Evolutionary conservation across 1,140 invertebrate genomes (phyloP), one percentile per base, ranked within the genome.

Genomic region (Drosophila simulans): DNA sequence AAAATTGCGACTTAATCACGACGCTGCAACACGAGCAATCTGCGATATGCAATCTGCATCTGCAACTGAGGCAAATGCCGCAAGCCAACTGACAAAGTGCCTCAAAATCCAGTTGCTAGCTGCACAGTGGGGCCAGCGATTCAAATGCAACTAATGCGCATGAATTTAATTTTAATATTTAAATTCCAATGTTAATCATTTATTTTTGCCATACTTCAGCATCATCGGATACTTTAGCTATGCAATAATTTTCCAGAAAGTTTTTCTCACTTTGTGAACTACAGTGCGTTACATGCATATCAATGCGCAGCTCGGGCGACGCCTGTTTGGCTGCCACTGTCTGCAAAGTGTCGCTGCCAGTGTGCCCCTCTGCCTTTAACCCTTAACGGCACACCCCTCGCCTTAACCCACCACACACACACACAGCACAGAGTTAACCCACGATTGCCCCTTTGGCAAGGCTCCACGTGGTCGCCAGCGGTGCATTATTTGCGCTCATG

Each of bases 1-100:
- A 88, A 82, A 88, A 89, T 80, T 84, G 84, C 80, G 78, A 69
- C 80, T 88, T 88, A 88, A 88, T 88, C 84, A 88, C 80, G 73
- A 56, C 52, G 74, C 66, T 54, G 55, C 55, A 48, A 66, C 73
- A 69, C 39, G 72, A 77, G 73, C 64, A 70, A 69, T 70, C 64
- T 68, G 64, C 59, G 52, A 68, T 68, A 51, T 72, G 43, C 49
- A 58, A 73, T 52, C 68, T 60, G 64, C 64, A 69, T 70, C 74
- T 76, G 82, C 58, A 88, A 51, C 55, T 57, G 77, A 70, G 80
- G 13, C 62, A 37, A 77, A 59, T 65, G 78, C 75, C 66, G 64
- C 52, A 34, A 79, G 71, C 57, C 80, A 71, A 66, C 53, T 79
- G 76, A 65, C 81, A 85, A 89, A 79, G 80, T 72, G 75, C 59